Percentiles rank a stretch among this genome's conserved stretches.
These are phyloP conservation scores for Callyntrura guangdongensis DNA, from an alignment of 2,888 invertebrate genomes.

Conservation along the genomic window DNA sequence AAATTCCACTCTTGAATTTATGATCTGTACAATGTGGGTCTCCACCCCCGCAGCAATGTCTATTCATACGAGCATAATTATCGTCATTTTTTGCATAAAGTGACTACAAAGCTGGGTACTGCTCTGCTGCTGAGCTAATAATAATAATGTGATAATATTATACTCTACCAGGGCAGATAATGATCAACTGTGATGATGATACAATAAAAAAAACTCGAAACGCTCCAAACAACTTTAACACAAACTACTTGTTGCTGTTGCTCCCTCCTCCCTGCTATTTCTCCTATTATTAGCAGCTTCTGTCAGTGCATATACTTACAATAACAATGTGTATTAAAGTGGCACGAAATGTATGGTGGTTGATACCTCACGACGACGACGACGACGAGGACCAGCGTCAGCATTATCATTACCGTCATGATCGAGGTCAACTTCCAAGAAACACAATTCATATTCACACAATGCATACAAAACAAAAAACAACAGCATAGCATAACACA, in stretches of 20 bases:
- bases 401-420: slow-evolving; percentile 24
- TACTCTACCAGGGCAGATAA: slow-evolving; percentile 39
- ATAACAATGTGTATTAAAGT: too few species aligned
- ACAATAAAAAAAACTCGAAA: slow-evolving; percentile 39
- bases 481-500: slow-evolving; percentile 48
- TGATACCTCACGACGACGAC: slow-evolving; percentile 30
- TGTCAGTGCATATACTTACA: background rate
- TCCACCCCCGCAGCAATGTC: slow-evolving; percentile 20
- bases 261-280: slow-evolving; percentile 14
- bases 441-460: slow-evolving; percentile 40
- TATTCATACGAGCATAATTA: slow-evolving; percentile 41
- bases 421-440: slow-evolving; percentile 72
- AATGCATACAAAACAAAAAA: slow-evolving; percentile 42
- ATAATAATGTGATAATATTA: slow-evolving; percentile 51
- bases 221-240: background rate
- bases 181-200: slow-evolving; percentile 40
- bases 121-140: slow-evolving; percentile 51
- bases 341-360: slow-evolving; percentile 26
- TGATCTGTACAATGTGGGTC: too few species aligned
- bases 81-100: slow-evolving; percentile 45
- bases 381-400: too few species aligned
- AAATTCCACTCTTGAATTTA: background rate
- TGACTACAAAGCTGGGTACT: background rate
- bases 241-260: slow-evolving; percentile 32
- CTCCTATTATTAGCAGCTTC: background rate